phyloP scores from a whole-genome alignment of 1,140 invertebrate genomes.

The Cydia fagiglandana region DNA sequence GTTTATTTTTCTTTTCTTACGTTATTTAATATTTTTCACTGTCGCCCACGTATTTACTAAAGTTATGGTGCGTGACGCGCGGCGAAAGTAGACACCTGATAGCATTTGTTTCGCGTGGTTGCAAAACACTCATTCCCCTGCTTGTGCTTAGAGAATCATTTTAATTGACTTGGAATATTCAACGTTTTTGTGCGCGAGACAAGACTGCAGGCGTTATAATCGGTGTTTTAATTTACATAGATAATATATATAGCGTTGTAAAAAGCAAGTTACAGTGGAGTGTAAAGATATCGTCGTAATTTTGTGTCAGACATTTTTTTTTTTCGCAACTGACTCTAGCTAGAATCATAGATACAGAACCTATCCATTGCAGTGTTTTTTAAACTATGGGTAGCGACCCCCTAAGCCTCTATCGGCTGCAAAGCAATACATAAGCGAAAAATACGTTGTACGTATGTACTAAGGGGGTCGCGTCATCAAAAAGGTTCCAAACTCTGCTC shows the following conservation, averaged over 20 bases:
- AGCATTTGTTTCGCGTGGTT: neutral
- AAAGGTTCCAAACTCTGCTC: too few relatives aligned
- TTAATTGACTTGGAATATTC: neutral
- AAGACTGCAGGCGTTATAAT: neutral
- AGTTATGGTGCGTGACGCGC: neutral
- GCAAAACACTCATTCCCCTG: neutral
- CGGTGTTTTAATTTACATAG: neutral
- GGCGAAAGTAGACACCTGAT: slow-evolving; percentile 1
- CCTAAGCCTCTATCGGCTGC: too few relatives aligned
- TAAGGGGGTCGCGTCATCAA: too few relatives aligned
- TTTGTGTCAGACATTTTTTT: too few relatives aligned
- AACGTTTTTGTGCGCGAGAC: slow-evolving; percentile 1
- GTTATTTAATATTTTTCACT: neutral
- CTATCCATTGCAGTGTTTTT: too few relatives aligned
- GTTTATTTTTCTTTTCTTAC: neutral
- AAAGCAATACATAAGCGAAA: too few relatives aligned
- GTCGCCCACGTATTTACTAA: neutral
- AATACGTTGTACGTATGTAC: too few relatives aligned
- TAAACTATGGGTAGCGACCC: too few relatives aligned
- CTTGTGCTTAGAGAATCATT: neutral
- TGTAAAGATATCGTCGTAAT: too few relatives aligned
- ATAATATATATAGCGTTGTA: neutral
- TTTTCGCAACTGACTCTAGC: too few relatives aligned
- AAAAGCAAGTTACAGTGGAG: too few relatives aligned
- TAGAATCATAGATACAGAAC: too few relatives aligned